Base-by-base conservation (phyloP, 2,797 vertebrate species). In the Pseudochromis fuscus region DNA sequence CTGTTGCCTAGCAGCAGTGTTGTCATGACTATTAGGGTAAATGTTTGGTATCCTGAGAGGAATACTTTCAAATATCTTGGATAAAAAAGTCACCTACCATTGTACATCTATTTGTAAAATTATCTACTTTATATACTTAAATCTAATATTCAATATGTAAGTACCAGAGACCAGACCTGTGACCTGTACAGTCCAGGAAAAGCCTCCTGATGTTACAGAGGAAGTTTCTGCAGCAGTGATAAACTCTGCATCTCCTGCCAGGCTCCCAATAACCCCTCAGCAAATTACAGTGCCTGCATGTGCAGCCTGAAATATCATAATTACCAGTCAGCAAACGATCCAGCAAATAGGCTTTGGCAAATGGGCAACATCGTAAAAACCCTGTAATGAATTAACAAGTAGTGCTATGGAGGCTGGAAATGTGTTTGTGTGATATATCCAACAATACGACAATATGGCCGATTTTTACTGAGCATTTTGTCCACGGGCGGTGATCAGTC, bases 251-350 rank as follows among this genome's bases (percentile, higher is more conserved):
- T 61, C 50, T 42, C 44, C 42, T 19, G 35, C 56, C 77, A 57
- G 57, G 62, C 46, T 3, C 57, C 57, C 67, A 76, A 31, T 68
- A 61, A 69, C 42, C 53, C 9, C 44, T 23, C 52, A 49, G 24
- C 19, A 33, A 45, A 19, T 56, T 46, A 51, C 33, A 19, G 31
- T 48, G 59, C 38, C 48, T 49, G 49, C 42, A 61, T 1, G 31
- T 55, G 40, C 75, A 44, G 64, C 68, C 59, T 51, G 58, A 68
- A 63, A 68, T 50, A 59, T 68, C 58, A 38, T 31, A 28, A 51
- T 63, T 21, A 38, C 9, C 21, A 37, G 27, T 7, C 31, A 68
- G 58, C 4, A 50, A 68, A 72, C 15, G 21, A 35, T n/a, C 31
- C 77, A 62, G 30, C 27, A 45, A 65, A 65, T 13, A 33, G 35